These are phyloP conservation scores for Spea hammondii DNA, from an alignment of 2,797 vertebrate species.

Conservation along the genomic window DNA sequence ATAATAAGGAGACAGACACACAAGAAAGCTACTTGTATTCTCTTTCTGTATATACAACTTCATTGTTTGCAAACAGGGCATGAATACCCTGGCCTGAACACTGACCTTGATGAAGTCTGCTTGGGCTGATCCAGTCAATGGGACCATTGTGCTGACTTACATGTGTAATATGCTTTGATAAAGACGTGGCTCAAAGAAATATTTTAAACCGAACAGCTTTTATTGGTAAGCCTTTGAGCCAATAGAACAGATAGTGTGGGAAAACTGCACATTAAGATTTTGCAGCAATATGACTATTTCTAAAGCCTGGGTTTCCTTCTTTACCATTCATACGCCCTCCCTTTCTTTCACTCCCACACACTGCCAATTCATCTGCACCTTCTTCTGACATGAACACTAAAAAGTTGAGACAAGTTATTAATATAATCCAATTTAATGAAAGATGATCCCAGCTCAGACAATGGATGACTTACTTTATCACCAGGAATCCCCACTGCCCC, in stretches of 20 bases:
- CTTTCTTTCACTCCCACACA: conserved; percentile 8
- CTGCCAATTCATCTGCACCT: conserved; percentile 31
- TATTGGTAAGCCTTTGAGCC: conserved; percentile 56
- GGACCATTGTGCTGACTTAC: conserved; percentile 58
- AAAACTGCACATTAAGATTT: conserved; percentile 59
- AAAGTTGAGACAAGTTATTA: conserved; percentile 67
- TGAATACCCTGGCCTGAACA: conserved; percentile 53
- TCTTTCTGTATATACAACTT: conserved; percentile 1
- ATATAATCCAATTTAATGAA: conserved; percentile 40
- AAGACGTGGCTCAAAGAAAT: conserved; percentile 59
- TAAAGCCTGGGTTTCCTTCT: conserved; percentile 40
- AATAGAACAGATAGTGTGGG: conserved; percentile 59
- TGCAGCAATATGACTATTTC: conserved; percentile 56
- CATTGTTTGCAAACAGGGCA: conserved; percentile 46
- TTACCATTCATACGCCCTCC: conserved; percentile 53
- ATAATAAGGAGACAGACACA: conserved; percentile 20
- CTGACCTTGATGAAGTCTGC: conserved; percentile 66
- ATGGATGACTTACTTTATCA: conserved; percentile 65
- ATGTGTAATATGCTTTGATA: conserved; percentile 53
- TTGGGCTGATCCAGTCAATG: conserved; percentile 57
- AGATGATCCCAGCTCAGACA: conserved; percentile 59
- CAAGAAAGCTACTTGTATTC: conserved; percentile 23
- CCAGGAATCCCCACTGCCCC: background rate
- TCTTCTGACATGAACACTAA: conserved; percentile 54
- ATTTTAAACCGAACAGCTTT: conserved; percentile 52